These are phyloP conservation scores for Eupeodes luniger DNA, from an alignment of 2,888 invertebrate species.

Conservation along the genomic window DNA sequence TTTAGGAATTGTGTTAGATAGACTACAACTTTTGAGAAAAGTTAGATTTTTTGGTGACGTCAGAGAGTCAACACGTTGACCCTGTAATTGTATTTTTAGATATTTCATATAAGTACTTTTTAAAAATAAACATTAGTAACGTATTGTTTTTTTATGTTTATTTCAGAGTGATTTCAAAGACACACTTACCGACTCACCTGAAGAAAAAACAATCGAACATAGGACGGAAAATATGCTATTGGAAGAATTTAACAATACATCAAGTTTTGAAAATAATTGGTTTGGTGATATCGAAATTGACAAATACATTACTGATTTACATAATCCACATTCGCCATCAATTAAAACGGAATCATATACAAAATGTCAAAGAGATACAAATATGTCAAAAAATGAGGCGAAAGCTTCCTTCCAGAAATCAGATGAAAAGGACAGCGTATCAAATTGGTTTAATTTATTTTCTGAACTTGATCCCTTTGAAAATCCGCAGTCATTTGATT, in stretches of 20 bases:
- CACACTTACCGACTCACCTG: neutral
- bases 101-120: too few relatives aligned
- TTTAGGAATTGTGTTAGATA: too few relatives aligned
- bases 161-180: slow-evolving; percentile 66
- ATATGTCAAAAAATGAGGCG: neutral
- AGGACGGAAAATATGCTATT: slow-evolving; percentile 42
- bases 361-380: slow-evolving; percentile 4
- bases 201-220: neutral
- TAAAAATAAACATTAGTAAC: too few relatives aligned
- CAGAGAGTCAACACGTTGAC: too few relatives aligned
- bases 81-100: too few relatives aligned
- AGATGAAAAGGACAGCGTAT: slow-evolving; percentile 23
- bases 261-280: slow-evolving; percentile 40
- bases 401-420: slow-evolving; percentile 9
- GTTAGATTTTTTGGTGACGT: too few relatives aligned
- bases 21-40: too few relatives aligned
- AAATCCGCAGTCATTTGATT: slow-evolving; percentile 82
- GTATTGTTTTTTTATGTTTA: neutral
- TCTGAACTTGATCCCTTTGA: slow-evolving; percentile 82
- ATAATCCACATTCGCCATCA: neutral
- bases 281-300: slow-evolving; percentile 31
- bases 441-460: slow-evolving; percentile 81
- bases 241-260: slow-evolving; percentile 36
- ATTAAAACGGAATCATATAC: neutral
- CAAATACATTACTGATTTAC: slow-evolving; percentile 21